Conservation (phyloP, 2,797 vertebrate species). For the Mormyrus proboscirostris region DNA sequence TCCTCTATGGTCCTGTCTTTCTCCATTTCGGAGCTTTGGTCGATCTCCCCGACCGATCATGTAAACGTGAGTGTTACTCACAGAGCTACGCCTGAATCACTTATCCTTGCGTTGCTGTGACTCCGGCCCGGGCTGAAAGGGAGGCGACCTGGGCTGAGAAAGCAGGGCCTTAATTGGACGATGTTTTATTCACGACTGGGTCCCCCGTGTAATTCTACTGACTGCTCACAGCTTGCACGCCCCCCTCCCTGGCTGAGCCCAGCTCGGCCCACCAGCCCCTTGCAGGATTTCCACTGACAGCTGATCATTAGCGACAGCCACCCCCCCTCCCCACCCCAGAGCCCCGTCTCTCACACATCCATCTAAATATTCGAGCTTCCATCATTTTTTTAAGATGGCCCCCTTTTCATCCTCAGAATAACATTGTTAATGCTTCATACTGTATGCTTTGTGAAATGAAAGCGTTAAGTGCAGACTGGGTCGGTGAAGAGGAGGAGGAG, state of each 20-base stretch:
- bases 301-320: conserved; percentile 38
- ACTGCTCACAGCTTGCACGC: conserved; percentile 22
- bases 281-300: conserved; percentile 25
- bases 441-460: conserved; percentile 36
- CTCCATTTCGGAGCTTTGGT: not conserved
- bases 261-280: not conserved
- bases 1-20: not conserved
- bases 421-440: conserved; percentile 34
- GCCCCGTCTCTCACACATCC: conserved; percentile 26
- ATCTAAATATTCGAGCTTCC: conserved; percentile 34
- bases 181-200: conserved; percentile 24
- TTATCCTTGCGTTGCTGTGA: not conserved
- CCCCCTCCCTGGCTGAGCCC: not conserved
- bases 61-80: not conserved
- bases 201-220: not conserved
- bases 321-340: not conserved
- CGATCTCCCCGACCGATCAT: not conserved
- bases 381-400: conserved; percentile 37
- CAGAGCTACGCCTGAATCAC: not conserved
- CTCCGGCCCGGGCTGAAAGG: not conserved
- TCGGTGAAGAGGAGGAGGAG: not conserved
- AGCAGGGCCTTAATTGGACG: conserved; percentile 24
- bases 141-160: conserved; percentile 19
- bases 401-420: conserved; percentile 39
- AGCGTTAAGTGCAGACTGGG: conserved; percentile 13